Percentiles rank a stretch among this genome's conserved stretches.
Conservation (phyloP, 2,888 invertebrate species). For the Cyrtodaria siliqua region DNA sequence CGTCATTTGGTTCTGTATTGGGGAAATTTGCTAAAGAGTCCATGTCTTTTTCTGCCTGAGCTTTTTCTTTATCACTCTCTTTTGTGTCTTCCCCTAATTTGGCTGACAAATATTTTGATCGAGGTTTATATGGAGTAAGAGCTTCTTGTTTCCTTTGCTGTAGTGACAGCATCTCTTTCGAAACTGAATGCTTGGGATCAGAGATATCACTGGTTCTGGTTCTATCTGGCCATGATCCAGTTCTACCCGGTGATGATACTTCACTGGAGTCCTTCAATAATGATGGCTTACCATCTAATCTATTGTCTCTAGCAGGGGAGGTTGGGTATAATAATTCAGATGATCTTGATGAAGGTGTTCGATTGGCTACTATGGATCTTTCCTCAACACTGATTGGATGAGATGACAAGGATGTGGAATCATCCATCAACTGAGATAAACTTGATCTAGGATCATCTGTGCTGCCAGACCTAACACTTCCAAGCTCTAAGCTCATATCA, state of each 20-base stretch:
- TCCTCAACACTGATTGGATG: constrained; percentile 27
- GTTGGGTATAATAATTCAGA: no score
- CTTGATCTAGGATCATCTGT: constrained; percentile 51
- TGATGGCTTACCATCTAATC: no score
- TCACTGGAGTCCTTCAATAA: no score
- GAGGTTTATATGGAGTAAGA: constrained; percentile 55
- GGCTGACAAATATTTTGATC: constrained; percentile 39
- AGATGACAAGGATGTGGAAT: constrained; percentile 34
- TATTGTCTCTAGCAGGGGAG: no score
- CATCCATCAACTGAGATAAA: constrained; percentile 13
- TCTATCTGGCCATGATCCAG: no score
- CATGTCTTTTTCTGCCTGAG: constrained; percentile 14
- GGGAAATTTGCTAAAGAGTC: no score
- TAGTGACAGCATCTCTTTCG: constrained; percentile 36
- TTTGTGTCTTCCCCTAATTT: neutral
- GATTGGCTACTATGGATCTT: no score
- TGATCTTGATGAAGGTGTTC: no score
- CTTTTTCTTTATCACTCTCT: neutral
- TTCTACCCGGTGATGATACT: no score
- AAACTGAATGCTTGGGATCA: no score
- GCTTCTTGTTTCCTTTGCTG: constrained; percentile 56
- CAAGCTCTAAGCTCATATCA: constrained; percentile 29
- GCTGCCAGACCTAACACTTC: constrained; percentile 56
- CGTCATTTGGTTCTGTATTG: neutral
- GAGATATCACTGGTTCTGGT: neutral